Base-by-base conservation (phyloP, 2,888 invertebrate species). In the Cephus spinipes region DNA sequence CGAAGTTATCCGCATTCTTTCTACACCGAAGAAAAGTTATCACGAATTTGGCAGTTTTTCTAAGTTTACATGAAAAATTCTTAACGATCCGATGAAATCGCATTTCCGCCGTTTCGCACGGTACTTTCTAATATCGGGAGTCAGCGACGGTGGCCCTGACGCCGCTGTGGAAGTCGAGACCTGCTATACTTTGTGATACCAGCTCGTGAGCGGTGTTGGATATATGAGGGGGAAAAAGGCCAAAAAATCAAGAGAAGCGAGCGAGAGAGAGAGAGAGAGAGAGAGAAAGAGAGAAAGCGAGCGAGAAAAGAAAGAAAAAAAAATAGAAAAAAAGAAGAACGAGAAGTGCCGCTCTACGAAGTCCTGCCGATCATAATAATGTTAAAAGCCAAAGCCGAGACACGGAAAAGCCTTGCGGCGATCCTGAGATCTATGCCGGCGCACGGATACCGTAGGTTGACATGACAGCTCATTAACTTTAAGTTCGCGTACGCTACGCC, bases 401-500 rank as follows among this genome's bases (percentile, higher is more conserved):
- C 35, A 33, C 35, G 76, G 78, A 78, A 78, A 76, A 40, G 32
- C 68, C 79, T 73, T 23, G 73, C 11, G 76, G 79, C 76, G 55
- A 74, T 76, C 55, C 69, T 69, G 35, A 35, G 79, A 76, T 79
- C 79, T 79, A 76, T 75, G 73, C 76, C 76, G 68, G 73, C 76
- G 71, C 33, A 71, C 71, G 34, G 74, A 74, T 35, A 74, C 23
- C 74, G 74, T 74, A 73, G 73, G 79, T 76, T 74, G 74, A 79
- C 79, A 35, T 76, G 79, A 79, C 79, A 79, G 76, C 76, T 76
- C 76, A 76, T 79, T 79, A 79, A 79, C 76, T 79, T 73, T 74
- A 36, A 71, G 71, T 79, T 74, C 74, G 74, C 74, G 74, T 31
- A 74, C 33, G 36, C 40, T 30, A 68, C 33, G 74, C 75, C n/a